Percentiles rank a stretch among this genome's conserved stretches.
phyloP scores from a whole-genome alignment of 2,888 invertebrate species.

The Diachrysia chrysitis region DNA sequence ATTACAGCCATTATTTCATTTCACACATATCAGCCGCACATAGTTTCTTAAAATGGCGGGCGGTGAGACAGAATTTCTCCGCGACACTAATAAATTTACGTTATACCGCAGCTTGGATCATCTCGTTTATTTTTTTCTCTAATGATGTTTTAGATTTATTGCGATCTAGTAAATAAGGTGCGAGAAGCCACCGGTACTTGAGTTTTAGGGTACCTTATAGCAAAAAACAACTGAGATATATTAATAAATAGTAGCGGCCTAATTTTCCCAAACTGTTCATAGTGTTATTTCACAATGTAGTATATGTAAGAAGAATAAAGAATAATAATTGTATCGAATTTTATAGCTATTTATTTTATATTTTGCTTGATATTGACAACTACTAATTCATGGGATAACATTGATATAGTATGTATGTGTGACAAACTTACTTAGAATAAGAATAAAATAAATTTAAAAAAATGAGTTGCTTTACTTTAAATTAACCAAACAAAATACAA shows the following conservation, averaged over 20 bases:
- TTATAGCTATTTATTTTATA: too few species aligned
- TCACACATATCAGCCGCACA: conserved; percentile 21
- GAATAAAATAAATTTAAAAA: too few species aligned
- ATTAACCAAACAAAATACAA: background rate
- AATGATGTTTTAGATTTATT: conserved; percentile 76
- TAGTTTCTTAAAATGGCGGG: conserved; percentile 37
- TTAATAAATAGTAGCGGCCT: background rate
- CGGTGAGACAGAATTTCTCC: conserved; percentile 58
- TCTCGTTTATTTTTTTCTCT: conserved; percentile 63
- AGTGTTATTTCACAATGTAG: too few species aligned
- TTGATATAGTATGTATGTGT: too few species aligned
- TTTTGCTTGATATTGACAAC: too few species aligned
- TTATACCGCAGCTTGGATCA: conserved; percentile 53
- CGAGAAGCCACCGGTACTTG: conserved; percentile 30
- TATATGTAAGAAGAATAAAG: too few species aligned
- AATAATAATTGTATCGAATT: too few species aligned
- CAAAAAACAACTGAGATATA: background rate
- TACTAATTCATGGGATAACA: too few species aligned
- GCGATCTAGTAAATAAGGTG: conserved; percentile 56
- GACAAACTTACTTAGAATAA: too few species aligned
- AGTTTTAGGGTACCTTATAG: conserved; percentile 20
- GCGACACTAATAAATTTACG: conserved; percentile 69
- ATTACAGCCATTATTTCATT: conserved; percentile 8
- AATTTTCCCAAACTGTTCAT: background rate
- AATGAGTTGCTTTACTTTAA: too few species aligned